Evolutionary conservation across 2,888 invertebrate species (phyloP).

Genomic region (Tenthredo distinguenda): DNA sequence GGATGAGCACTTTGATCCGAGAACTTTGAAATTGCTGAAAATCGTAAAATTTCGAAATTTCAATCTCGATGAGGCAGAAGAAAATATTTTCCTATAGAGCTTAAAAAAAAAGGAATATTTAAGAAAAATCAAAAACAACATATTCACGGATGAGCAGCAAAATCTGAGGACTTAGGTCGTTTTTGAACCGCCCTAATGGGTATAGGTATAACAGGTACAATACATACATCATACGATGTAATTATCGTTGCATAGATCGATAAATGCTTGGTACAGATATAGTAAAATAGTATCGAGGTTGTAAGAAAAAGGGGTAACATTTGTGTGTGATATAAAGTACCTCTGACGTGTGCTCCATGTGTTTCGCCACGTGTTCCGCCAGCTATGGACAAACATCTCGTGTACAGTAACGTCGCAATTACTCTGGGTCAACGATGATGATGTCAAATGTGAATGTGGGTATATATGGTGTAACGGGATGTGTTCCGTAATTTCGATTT

Average conservation of each 20-base stretch:
- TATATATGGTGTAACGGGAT: neutral
- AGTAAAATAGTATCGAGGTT: slow-evolving; percentile 4
- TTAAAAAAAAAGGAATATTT: too few relatives aligned
- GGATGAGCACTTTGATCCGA: too few relatives aligned
- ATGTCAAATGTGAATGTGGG: slow-evolving; percentile 23
- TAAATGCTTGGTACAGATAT: slow-evolving; percentile 34
- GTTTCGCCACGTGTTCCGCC: slow-evolving; percentile 75
- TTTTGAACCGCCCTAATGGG: too few relatives aligned
- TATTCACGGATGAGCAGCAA: too few relatives aligned
- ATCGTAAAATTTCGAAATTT: too few relatives aligned
- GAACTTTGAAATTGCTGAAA: too few relatives aligned
- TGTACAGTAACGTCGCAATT: slow-evolving; percentile 66
- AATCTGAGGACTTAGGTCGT: too few relatives aligned
- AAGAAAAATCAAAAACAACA: too few relatives aligned
- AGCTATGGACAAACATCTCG: slow-evolving; percentile 74
- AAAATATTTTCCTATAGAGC: too few relatives aligned
- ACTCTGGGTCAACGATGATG: neutral
- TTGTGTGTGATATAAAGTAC: slow-evolving; percentile 61
- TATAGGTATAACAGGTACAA: neutral
- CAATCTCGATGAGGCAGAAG: too few relatives aligned
- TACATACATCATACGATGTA: neutral
- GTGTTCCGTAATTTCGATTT: neutral
- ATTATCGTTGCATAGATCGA: neutral
- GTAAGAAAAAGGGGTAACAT: slow-evolving; percentile 29
- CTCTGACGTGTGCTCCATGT: slow-evolving; percentile 73